These are phyloP conservation scores for Atopsyche davidsoni DNA, from an alignment of 1,140 invertebrate species.

Conservation along the genomic window DNA sequence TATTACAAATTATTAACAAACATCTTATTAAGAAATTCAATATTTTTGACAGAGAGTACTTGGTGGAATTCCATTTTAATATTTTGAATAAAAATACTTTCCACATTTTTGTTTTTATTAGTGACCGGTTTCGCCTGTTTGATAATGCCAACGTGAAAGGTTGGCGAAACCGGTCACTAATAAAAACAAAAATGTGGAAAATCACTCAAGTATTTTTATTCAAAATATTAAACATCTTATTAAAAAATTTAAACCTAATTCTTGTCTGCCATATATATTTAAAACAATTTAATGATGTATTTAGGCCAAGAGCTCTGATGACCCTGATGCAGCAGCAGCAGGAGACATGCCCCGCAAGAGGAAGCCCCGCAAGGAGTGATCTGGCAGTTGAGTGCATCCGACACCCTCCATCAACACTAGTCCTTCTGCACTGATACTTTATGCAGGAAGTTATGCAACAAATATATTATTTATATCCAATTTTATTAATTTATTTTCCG, in stretches of 20 bases:
- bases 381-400: not conserved
- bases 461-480: not conserved
- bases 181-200: no score
- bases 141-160: no score
- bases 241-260: not conserved
- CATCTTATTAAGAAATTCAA: not conserved
- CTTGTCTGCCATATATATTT: slow-evolving; percentile 4
- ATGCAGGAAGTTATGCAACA: not conserved
- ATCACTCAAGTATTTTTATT: no score
- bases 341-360: slow-evolving; percentile 49
- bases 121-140: no score
- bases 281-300: slow-evolving; percentile 4
- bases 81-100: no score
- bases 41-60: no score
- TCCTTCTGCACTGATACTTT: not conserved
- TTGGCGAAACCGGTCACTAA: no score
- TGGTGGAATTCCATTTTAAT: no score
- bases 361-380: slow-evolving; percentile 51
- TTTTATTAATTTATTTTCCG: not conserved
- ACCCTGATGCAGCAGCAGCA: slow-evolving; percentile 36
- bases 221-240: no score
- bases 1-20: slow-evolving; percentile 8
- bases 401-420: not conserved
- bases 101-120: no score
- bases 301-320: slow-evolving; percentile 4